Evolutionary conservation across 2,888 invertebrate species (phyloP), one percentile per base, ranked within the genome.

Genomic region (Ophioninae sp.): DNA sequence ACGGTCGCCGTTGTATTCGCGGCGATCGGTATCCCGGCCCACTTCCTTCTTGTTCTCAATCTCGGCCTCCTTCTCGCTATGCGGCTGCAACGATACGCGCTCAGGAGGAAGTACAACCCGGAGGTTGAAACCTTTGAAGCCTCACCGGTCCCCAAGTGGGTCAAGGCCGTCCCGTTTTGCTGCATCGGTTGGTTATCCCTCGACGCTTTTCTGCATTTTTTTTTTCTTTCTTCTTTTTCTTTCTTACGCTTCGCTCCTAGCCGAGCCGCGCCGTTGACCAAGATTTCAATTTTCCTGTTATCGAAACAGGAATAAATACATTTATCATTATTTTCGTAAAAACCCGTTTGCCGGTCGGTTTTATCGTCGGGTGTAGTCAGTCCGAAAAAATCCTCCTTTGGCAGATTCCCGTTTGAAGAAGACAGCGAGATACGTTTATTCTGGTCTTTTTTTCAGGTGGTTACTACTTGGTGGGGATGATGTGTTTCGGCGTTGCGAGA

Each of bases 11-110:
- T 96, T 0, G 88, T 95, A 41, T 96, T 96, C 89, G 95, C 96
- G 0, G 93, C 95, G 0, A 91, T 96, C 20, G 96, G 96, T 37
- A 95, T 96, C 57, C 96, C 96, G 0, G 93, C 94, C 3, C 96
- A 96, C 89, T 94, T 96, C 83, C 94, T 95, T 81, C 93, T 96
- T 37, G 92, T 95, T 61, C 89, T 95, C 83, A 95, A 95, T 87
- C 90, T 95, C 81, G 95, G 94, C 10, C 93, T 94, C 76, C 88
- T 94, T 75, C 90, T 93, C 13, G 94, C 94, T 6, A 89, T 94
- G 8, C 92, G 93, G 79, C 89, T 95, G 6, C 94, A 94, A 87
- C 92, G 91, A 72, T 91, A 93, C 64, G 94, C 93, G 2, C 88
- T 89, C 7, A 91, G 87, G 64, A 92, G 89, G 20, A 88, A 87